phyloP scores from a whole-genome alignment of 2,888 invertebrate genomes.

The Nemapogon koenigi region DNA sequence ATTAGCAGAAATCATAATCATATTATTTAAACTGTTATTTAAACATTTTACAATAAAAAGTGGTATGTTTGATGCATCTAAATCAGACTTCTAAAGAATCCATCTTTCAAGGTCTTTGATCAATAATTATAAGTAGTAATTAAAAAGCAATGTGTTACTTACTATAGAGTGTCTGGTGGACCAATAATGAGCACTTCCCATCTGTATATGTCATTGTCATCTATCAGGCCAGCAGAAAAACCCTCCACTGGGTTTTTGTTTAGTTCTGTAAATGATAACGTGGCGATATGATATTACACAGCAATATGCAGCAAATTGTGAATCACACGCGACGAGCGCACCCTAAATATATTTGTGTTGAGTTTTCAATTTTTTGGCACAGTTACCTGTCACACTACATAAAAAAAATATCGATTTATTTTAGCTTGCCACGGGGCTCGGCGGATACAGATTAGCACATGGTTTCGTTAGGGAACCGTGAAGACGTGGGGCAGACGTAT shows the following conservation, averaged over 20 bases:
- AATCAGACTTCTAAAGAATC: too few species aligned
- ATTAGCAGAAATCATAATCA: too few species aligned
- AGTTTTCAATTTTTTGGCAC: slow-evolving; percentile 34
- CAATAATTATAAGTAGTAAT: too few species aligned
- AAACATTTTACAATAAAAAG: too few species aligned
- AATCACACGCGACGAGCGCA: slow-evolving; percentile 30
- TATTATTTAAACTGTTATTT: too few species aligned
- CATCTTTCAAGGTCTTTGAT: too few species aligned
- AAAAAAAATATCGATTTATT: slow-evolving; percentile 47
- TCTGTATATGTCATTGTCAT: slow-evolving; percentile 99
- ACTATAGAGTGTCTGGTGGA: slow-evolving; percentile 98
- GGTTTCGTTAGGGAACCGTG: too few species aligned
- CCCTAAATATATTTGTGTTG: slow-evolving; percentile 28
- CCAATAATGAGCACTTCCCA: slow-evolving; percentile 99
- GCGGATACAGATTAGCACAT: too few species aligned
- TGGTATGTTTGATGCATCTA: too few species aligned
- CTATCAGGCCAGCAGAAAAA: slow-evolving; percentile 99
- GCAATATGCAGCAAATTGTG: slow-evolving; percentile 13
- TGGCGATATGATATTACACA: too few species aligned
- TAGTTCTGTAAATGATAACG: slow-evolving; percentile 77
- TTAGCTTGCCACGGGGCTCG: neutral
- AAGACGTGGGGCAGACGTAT: too few species aligned
- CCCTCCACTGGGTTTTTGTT: slow-evolving; percentile 99
- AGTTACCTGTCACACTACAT: slow-evolving; percentile 35
- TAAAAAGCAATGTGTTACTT: too few species aligned